Percentiles rank a stretch among this genome's conserved stretches.
Evolutionary conservation across 2,113 vertebrate genomes (phyloP).

Genomic region (Tetrao urogallus): DNA sequence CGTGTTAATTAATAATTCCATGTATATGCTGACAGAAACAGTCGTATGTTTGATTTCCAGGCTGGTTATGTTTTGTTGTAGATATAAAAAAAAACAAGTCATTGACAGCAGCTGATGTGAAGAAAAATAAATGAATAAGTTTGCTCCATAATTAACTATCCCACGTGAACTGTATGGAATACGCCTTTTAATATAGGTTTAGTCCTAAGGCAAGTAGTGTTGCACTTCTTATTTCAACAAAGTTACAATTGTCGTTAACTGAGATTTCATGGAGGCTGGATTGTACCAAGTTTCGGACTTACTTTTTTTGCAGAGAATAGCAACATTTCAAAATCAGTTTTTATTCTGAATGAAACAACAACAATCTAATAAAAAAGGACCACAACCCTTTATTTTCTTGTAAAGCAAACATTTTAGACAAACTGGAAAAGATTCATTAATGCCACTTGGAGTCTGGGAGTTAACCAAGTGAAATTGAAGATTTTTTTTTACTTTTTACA

Average conservation of each 20-base stretch:
- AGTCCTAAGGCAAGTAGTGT: not conserved
- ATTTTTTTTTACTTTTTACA: not conserved
- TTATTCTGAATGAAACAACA: not conserved
- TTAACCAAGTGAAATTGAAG: not conserved
- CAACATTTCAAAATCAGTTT: not conserved
- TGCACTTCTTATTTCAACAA: not conserved
- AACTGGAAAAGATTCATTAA: not conserved
- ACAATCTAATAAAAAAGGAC: not conserved
- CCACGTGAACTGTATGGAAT: not conserved
- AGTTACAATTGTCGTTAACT: not conserved
- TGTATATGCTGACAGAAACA: not conserved
- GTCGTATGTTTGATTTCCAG: not conserved
- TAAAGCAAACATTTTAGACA: not conserved
- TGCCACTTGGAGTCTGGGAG: not conserved
- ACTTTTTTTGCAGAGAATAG: not conserved
- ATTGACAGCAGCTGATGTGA: not conserved
- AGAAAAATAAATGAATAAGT: not conserved
- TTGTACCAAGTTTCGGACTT: not conserved
- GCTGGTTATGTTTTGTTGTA: not conserved
- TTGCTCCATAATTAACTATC: not conserved
- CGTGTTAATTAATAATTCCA: not conserved
- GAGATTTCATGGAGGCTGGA: not conserved
- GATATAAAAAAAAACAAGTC: not conserved
- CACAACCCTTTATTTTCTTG: not conserved
- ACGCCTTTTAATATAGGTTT: not conserved